These are phyloP conservation scores for Osmoderma eremita DNA, from an alignment of 2,888 invertebrate species.

Conservation along the genomic window DNA sequence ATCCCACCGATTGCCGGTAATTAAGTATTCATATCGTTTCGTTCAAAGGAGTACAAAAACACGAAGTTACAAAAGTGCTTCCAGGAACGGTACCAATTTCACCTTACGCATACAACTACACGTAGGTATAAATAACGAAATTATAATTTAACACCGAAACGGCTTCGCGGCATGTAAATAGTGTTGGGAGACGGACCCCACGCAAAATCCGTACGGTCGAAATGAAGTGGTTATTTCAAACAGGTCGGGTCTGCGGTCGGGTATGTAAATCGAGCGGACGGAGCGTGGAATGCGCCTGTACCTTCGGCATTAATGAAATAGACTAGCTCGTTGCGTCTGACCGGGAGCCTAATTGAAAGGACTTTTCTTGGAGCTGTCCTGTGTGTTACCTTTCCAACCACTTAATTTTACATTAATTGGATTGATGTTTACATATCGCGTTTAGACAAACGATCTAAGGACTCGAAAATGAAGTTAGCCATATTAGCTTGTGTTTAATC, in stretches of 20 bases:
- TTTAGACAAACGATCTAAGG: constrained; percentile 15
- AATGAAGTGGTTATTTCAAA: constrained; percentile 47
- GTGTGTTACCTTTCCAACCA: constrained; percentile 42
- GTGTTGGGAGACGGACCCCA: constrained; percentile 39
- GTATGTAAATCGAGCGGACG: constrained; percentile 52
- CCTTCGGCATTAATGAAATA: constrained; percentile 49
- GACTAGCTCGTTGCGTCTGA: constrained; percentile 47
- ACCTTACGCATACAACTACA: constrained; percentile 13
- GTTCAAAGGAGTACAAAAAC: constrained; percentile 19
- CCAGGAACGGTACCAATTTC: constrained; percentile 33
- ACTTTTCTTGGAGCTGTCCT: constrained; percentile 49
- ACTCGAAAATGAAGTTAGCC: too few relatives aligned
- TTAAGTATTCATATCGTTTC: constrained; percentile 27
- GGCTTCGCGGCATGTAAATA: constrained; percentile 43
- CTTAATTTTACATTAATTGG: constrained; percentile 54
- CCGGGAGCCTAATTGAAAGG: constrained; percentile 54
- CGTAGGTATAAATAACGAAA: constrained; percentile 39
- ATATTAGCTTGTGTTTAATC: too few relatives aligned
- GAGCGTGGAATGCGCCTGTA: constrained; percentile 45
- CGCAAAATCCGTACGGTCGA: constrained; percentile 42
- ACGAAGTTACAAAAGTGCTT: constrained; percentile 30
- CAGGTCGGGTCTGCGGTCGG: constrained; percentile 44
- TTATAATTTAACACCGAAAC: constrained; percentile 42
- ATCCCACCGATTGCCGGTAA: constrained; percentile 21
- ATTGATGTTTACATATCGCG: constrained; percentile 38